Base-by-base conservation (phyloP, 2,113 vertebrate genomes). In the Panthera uncia region DNA sequence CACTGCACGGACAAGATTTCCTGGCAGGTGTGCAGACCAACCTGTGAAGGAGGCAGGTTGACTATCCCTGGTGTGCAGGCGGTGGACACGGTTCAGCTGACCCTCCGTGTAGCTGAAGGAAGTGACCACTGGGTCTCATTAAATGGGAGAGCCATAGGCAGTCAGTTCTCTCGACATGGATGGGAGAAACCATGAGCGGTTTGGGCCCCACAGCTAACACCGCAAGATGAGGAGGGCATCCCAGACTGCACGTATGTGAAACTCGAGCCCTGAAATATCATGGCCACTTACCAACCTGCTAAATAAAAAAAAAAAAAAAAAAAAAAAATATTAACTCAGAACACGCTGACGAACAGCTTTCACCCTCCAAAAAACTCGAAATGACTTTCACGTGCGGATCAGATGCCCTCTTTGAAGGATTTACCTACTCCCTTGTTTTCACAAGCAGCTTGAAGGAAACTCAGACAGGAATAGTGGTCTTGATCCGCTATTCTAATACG, bases 401-500 rank as follows among this genome's bases (percentile, higher is more conserved):
- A 48, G 85, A 21, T 3, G 18, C n/a, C 25, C 21, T 83, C 61
- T 80, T 13, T 23, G 92, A 85, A 66, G 63, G 92, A 41, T 87
- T 50, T 83, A 23, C 52, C 90, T 73, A 65, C 3, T 23, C 45
- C 61, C 68, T 73, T 71, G 91, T 92, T 94, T 85, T 50, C 57
- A 11, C 48, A 65, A 36, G 68, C 68, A 38, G 68, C 73, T 36
- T 65, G 18, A 38, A 50, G 84, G 52, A 79, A 78, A 36, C 45
- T 29, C 21, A 16, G 16, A 38, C 7, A 27, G 57, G 81, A 29
- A 36, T 23, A 6, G 1, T 4, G 23, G 19, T 38, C 11, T 15
- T 0, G 8, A 4, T 3, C 12, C 0, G 1, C 29, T n/a, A 1
- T 9, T 31, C 4, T 3, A 23, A 10, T 13, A n/a, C 21, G 1